Conservation (phyloP, 2,888 invertebrate species). For the Caenorhabditis sp. region DNA sequence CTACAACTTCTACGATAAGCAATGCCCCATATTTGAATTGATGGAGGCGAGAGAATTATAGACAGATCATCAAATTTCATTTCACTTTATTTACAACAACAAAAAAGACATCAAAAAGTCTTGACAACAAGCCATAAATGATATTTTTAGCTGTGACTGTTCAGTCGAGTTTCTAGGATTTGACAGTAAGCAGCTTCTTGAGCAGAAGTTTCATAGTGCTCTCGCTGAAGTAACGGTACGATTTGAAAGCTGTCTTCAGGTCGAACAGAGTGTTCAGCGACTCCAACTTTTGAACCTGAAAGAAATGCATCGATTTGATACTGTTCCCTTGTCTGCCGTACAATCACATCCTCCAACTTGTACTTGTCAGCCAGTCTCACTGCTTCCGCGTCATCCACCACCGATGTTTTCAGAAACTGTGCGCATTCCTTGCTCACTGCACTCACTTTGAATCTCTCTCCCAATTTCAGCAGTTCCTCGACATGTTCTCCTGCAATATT, state of each 20-base stretch:
- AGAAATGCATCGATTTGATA: too few species aligned
- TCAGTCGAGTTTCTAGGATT: background rate
- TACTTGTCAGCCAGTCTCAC: conserved; percentile 23
- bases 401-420: conserved; percentile 16
- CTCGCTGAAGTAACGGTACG: conserved; percentile 27
- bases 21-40: conserved; percentile 21
- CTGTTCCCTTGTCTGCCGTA: background rate
- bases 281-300: conserved; percentile 17
- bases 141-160: too few species aligned
- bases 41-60: background rate
- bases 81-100: background rate
- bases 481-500: conserved; percentile 20
- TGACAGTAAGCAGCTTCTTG: conserved; percentile 19
- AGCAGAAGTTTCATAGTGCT: conserved; percentile 34
- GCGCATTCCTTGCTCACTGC: conserved; percentile 1
- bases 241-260: conserved; percentile 27
- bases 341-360: conserved; percentile 27
- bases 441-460: conserved; percentile 14
- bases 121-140: background rate
- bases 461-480: conserved; percentile 11
- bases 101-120: background rate
- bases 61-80: too few species aligned
- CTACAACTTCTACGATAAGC: conserved; percentile 43
- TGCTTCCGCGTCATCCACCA: conserved; percentile 28
- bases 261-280: conserved; percentile 28